These are phyloP conservation scores for Hedya salicella DNA, from an alignment of 2,888 invertebrate species.

Conservation along the genomic window DNA sequence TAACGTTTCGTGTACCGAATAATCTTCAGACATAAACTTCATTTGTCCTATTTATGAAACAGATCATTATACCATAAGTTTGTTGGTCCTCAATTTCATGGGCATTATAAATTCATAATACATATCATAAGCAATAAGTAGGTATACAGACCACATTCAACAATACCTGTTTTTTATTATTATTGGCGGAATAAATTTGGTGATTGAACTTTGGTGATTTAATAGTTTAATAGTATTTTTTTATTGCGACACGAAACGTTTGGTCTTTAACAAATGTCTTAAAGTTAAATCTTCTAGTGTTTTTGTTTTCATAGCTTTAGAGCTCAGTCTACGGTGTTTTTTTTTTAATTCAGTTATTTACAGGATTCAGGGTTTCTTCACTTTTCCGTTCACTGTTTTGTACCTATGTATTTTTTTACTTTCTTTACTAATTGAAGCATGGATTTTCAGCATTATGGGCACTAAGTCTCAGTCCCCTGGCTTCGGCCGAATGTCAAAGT, in stretches of 20 bases:
- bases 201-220: too few relatives aligned
- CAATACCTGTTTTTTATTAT: too few relatives aligned
- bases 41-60: neutral
- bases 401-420: slow-evolving; percentile 54
- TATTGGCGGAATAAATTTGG: too few relatives aligned
- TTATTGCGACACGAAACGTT: slow-evolving; percentile 26
- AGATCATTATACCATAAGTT: too few relatives aligned
- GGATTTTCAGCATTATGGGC: slow-evolving; percentile 85
- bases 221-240: neutral
- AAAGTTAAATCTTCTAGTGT: slow-evolving; percentile 48
- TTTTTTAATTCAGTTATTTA: slow-evolving; percentile 72
- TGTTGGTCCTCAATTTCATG: too few relatives aligned
- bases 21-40: neutral
- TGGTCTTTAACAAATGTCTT: slow-evolving; percentile 42
- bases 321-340: slow-evolving; percentile 69
- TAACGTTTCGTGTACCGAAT: slow-evolving; percentile 13
- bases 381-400: slow-evolving; percentile 63
- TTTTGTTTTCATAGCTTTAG: slow-evolving; percentile 44
- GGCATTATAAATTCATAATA: too few relatives aligned
- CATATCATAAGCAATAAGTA: too few relatives aligned
- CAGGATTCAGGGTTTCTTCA: slow-evolving; percentile 62
- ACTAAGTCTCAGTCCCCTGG: slow-evolving; percentile 80
- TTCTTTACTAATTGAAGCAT: slow-evolving; percentile 81
- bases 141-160: too few relatives aligned
- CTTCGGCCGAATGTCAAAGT: slow-evolving; percentile 84